Base-by-base conservation (phyloP, 2,888 invertebrate genomes). In the Lydus trimaculatus region DNA sequence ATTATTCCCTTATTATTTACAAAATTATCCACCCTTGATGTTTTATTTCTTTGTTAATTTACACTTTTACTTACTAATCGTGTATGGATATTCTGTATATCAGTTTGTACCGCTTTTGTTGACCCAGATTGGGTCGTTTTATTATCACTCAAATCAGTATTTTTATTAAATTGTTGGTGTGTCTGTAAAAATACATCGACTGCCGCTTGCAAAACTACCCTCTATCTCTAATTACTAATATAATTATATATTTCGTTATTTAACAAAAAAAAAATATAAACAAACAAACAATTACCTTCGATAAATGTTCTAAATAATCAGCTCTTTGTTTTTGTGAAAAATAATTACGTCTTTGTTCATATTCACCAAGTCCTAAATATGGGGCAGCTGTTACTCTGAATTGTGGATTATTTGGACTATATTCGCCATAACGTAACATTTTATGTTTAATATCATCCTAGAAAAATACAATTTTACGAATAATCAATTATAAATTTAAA, bases 371-470 rank as follows among this genome's bases (percentile, higher is more conserved):
- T 0, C 89, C 90, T 58, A 88, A 82, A 70, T 89, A 85, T 0
- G 87, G 89, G 76, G 89, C 89, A 60, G 84, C 81, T 62, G 81
- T 75, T 67, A 82, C 85, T 64, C 88, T 86, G 39, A 67, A 78
- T 70, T 88, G 83, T 17, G 89, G 89, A 83, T 89, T 89, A 84
- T 89, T 89, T 2, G 89, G 89, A n/a, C 89, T 89, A 76, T 87
- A 89, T 76, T 90, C 89, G 63, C 89, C 89, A 62, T 88, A 88
- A 65, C 88, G 89, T 81, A 89, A 81, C 89, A 89, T 90, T 67
- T 78, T 76, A 77, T 76, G 62, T 62, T 73, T 73, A 68, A 75
- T 79, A 72, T 78, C 80, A 82, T 83, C 79, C 84, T 84, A 75
- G 28, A 76, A 75, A 58, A 64, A 56, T 58, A 56, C 3, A 7